These are phyloP conservation scores for Ctenochaetus hawaiiensis DNA, from an alignment of 2,797 vertebrate genomes.

Conservation along the genomic window DNA sequence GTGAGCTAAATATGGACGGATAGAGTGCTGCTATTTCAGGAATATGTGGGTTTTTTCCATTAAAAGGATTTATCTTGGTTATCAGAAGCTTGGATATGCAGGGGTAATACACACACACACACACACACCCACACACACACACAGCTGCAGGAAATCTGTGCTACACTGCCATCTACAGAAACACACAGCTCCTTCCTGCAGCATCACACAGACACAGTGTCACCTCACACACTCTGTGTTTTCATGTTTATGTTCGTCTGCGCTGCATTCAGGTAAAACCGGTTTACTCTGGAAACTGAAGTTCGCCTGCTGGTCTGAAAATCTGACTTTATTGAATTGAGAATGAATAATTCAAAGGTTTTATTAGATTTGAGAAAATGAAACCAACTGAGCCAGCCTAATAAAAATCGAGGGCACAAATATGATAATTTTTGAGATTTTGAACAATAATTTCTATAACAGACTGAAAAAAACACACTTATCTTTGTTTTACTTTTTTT, in stretches of 20 bases:
- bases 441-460: no score
- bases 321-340: background rate
- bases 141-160: slow-evolving; percentile 52
- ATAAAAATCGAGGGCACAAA: background rate
- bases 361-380: background rate
- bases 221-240: no score
- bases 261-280: no score
- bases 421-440: background rate
- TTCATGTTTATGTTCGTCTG: no score
- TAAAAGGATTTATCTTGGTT: slow-evolving; percentile 53
- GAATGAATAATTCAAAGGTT: background rate
- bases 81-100: slow-evolving; percentile 34
- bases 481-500: background rate
- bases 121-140: background rate
- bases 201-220: slow-evolving; percentile 16
- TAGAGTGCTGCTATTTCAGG: slow-evolving; percentile 37
- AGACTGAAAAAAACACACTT: no score
- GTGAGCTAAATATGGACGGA: slow-evolving; percentile 25
- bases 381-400: no score
- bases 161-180: slow-evolving; percentile 83
- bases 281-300: no score
- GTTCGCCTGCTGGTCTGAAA: background rate
- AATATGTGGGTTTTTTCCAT: slow-evolving; percentile 37
- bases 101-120: background rate
- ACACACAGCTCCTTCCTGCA: slow-evolving; percentile 30